Evolutionary conservation across 2,888 invertebrate species (phyloP).

Genomic region (Halocaridina rubra): DNA sequence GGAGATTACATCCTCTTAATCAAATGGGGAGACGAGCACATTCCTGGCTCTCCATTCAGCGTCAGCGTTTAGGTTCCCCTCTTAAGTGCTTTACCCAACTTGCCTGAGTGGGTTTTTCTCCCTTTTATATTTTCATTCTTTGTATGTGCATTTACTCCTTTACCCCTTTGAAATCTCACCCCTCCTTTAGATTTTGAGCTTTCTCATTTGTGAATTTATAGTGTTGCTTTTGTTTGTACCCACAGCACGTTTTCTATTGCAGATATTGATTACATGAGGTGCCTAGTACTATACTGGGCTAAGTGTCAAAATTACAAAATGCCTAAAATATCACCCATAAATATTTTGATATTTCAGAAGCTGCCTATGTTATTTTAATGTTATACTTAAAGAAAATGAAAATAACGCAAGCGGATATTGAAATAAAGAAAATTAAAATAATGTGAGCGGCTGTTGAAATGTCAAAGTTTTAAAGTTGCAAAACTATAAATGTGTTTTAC

Average conservation of each 20-base stretch:
- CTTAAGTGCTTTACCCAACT: not conserved
- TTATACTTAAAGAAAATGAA: no score
- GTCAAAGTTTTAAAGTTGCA: no score
- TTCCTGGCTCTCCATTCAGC: slow-evolving; percentile 96
- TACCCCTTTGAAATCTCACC: not conserved
- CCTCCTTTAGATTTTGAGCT: not conserved
- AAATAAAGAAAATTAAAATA: no score
- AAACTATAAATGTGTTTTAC: no score
- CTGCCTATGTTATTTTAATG: no score
- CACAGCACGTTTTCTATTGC: not conserved
- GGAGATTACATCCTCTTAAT: slow-evolving; percentile 95
- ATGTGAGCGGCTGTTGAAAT: no score
- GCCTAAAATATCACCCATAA: no score
- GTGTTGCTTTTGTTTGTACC: not conserved
- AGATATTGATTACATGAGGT: not conserved
- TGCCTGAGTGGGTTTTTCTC: not conserved
- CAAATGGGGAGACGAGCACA: slow-evolving; percentile 97
- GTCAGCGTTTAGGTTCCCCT: slow-evolving; percentile 68
- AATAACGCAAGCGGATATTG: no score
- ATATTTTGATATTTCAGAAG: no score
- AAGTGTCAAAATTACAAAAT: no score
- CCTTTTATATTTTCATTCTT: not conserved
- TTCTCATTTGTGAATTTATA: not conserved
- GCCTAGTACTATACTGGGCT: no score
- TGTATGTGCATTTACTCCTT: not conserved